A percentile compares a stretch with the other conserved stretches of the same genome.
These are phyloP conservation scores for Pogonophryne albipinna DNA, from an alignment of 2,797 vertebrate genomes.

Conservation along the genomic window DNA sequence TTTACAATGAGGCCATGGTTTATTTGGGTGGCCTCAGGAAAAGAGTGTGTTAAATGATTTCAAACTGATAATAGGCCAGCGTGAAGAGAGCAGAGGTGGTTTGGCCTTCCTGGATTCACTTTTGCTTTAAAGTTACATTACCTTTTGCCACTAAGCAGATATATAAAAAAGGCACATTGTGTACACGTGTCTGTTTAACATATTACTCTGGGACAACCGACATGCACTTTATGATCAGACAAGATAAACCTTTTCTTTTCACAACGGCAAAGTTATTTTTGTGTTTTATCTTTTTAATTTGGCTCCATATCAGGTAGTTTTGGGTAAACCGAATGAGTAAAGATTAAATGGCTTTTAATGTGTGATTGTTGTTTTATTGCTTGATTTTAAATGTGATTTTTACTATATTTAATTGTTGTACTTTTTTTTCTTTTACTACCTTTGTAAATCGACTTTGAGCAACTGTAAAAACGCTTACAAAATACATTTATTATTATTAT, in stretches of 20 bases:
- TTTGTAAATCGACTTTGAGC: no score
- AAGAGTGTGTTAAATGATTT: slow-evolving; percentile 25
- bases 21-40: slow-evolving; percentile 5
- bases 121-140: slow-evolving; percentile 35
- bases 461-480: no score
- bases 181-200: slow-evolving; percentile 15
- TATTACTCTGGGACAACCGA: slow-evolving; percentile 21
- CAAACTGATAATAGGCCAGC: slow-evolving; percentile 15
- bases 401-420: no score
- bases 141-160: slow-evolving; percentile 39
- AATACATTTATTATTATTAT: no score
- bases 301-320: neutral
- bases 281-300: neutral
- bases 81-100: slow-evolving; percentile 4
- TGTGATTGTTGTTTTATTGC: no score
- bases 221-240: slow-evolving; percentile 20
- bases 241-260: slow-evolving; percentile 20
- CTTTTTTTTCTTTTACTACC: no score
- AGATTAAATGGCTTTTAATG: no score
- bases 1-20: slow-evolving; percentile 9
- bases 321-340: neutral
- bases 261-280: neutral
- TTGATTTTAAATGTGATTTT: no score
- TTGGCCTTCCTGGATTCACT: slow-evolving; percentile 30
- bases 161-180: slow-evolving; percentile 38